Conservation (phyloP, 2,797 vertebrate species). For the Heterohyrax brucei region DNA sequence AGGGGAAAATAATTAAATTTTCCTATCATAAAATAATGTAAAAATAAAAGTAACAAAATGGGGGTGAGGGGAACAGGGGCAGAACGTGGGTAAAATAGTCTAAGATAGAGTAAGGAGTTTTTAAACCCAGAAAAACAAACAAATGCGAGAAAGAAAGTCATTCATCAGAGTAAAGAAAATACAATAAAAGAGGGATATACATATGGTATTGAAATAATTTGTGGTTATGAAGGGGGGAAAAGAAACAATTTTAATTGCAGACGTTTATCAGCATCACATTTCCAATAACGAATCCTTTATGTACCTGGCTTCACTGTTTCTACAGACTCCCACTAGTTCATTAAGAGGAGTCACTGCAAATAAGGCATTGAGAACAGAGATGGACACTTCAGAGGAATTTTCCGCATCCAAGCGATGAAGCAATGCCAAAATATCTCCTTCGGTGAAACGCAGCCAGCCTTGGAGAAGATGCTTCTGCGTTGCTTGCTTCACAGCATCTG, state of each 20-base stretch:
- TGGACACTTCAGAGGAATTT: slow-evolving; percentile 95
- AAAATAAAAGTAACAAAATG: slow-evolving; percentile 58
- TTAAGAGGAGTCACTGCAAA: slow-evolving; percentile 91
- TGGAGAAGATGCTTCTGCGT: slow-evolving; percentile 93
- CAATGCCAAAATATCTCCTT: slow-evolving; percentile 94
- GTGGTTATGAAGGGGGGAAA: background rate
- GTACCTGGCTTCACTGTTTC: slow-evolving; percentile 94
- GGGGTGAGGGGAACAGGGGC: too few relatives aligned
- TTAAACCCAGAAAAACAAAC: background rate
- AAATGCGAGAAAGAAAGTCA: background rate
- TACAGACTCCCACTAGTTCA: slow-evolving; percentile 91
- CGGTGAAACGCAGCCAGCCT: slow-evolving; percentile 94
- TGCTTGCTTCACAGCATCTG: slow-evolving; percentile 95
- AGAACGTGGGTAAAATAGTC: background rate
- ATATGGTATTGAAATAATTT: background rate
- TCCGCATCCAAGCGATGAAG: slow-evolving; percentile 97
- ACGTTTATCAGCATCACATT: slow-evolving; percentile 45
- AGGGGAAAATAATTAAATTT: background rate
- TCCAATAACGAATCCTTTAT: slow-evolving; percentile 45
- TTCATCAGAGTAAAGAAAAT: background rate
- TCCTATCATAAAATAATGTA: slow-evolving; percentile 23
- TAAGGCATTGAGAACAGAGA: slow-evolving; percentile 92
- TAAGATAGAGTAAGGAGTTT: slow-evolving; percentile 11
- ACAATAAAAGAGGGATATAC: background rate
- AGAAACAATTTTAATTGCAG: background rate